Conservation (phyloP, 2,888 invertebrate genomes). For the Gerris lacustris region DNA sequence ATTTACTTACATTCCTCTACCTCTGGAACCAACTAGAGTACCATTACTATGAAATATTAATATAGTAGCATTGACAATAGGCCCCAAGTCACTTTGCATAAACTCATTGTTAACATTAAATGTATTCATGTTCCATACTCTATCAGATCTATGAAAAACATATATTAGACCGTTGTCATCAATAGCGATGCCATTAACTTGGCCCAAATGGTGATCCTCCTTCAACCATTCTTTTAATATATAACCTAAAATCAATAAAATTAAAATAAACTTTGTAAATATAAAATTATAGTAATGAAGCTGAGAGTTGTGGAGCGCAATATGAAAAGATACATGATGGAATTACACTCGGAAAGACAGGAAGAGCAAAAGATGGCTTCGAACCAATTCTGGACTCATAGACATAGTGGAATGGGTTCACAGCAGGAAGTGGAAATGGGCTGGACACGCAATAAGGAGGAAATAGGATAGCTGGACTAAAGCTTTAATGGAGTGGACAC, state of each 20-base stretch:
- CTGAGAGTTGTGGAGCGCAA: too few species aligned
- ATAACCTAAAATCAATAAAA: neutral
- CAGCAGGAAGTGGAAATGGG: too few species aligned
- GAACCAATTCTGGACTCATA: too few species aligned
- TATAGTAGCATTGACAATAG: constrained; percentile 53
- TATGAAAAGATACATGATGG: too few species aligned
- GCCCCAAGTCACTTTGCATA: constrained; percentile 36
- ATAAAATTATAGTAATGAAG: too few species aligned
- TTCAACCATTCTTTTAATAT: constrained; percentile 32
- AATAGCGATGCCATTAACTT: constrained; percentile 68
- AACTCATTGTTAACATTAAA: constrained; percentile 47
- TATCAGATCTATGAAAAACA: constrained; percentile 67
- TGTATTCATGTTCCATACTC: constrained; percentile 49
- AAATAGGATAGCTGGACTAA: too few species aligned
- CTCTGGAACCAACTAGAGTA: constrained; percentile 52
- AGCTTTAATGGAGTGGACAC: too few species aligned
- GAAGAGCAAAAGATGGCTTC: too few species aligned
- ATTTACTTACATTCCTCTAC: constrained; percentile 50
- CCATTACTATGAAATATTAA: constrained; percentile 50
- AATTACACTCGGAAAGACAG: too few species aligned
- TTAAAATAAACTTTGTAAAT: too few species aligned
- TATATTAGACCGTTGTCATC: constrained; percentile 59
- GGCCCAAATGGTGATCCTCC: constrained; percentile 44
- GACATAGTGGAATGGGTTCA: too few species aligned
- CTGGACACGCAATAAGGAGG: too few species aligned